phyloP scores from a whole-genome alignment of 1,140 invertebrate species.

The Leptinotarsa defecta region DNA sequence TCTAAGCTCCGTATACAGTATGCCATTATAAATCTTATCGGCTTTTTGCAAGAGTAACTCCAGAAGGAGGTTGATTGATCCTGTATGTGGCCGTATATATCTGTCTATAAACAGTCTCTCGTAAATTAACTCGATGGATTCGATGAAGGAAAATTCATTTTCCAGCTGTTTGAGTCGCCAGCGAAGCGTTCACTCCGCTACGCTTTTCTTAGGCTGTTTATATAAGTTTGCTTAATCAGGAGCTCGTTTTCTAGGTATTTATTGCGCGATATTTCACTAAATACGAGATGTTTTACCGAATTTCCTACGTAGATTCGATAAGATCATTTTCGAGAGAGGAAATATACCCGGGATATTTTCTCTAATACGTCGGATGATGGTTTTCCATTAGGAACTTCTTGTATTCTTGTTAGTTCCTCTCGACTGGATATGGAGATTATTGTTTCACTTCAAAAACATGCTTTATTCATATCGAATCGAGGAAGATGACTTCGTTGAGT shows the following conservation, averaged over 20 bases:
- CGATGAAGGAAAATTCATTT: slow-evolving; percentile 58
- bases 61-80: slow-evolving; percentile 50
- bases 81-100: slow-evolving; percentile 51
- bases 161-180: slow-evolving; percentile 56
- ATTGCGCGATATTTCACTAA: slow-evolving; percentile 31
- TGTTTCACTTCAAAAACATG: neutral
- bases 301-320: slow-evolving; percentile 19
- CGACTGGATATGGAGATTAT: slow-evolving; percentile 16
- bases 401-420: slow-evolving; percentile 15
- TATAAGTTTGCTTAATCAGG: slow-evolving; percentile 44
- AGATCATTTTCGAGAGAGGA: slow-evolving; percentile 23
- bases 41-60: slow-evolving; percentile 55
- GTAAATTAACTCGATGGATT: slow-evolving; percentile 57
- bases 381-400: slow-evolving; percentile 28
- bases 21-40: slow-evolving; percentile 55
- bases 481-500: neutral
- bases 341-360: slow-evolving; percentile 20
- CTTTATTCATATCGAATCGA: neutral
- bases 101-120: slow-evolving; percentile 56
- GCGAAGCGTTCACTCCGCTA: slow-evolving; percentile 45
- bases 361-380: slow-evolving; percentile 17
- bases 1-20: slow-evolving; percentile 30
- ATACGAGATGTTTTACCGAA: slow-evolving; percentile 23
- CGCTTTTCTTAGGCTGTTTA: slow-evolving; percentile 43
- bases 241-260: slow-evolving; percentile 40